Conservation (phyloP, 2,888 invertebrate genomes). For the Heliconius sara region DNA sequence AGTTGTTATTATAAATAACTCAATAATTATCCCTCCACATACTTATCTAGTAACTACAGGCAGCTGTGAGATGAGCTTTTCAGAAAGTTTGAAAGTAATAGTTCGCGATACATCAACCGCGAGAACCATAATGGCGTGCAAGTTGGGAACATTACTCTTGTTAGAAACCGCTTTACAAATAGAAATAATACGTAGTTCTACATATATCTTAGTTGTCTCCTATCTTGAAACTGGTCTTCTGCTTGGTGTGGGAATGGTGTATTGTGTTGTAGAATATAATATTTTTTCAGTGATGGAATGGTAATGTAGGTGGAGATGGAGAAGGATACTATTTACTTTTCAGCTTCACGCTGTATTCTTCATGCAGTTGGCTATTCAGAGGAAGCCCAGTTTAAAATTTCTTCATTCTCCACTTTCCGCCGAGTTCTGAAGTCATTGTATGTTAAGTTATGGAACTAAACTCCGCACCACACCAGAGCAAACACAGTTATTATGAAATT, state of each 20-base stretch:
- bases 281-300: background rate
- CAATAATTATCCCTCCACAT: slow-evolving; percentile 1
- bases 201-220: slow-evolving; percentile 3
- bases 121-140: slow-evolving; percentile 32
- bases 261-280: background rate
- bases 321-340: background rate
- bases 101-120: slow-evolving; percentile 48
- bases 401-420: too few relatives aligned
- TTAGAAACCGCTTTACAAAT: slow-evolving; percentile 34
- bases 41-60: slow-evolving; percentile 12
- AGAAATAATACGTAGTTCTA: slow-evolving; percentile 23
- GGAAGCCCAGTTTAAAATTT: too few relatives aligned
- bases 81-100: slow-evolving; percentile 62
- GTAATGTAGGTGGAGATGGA: too few relatives aligned
- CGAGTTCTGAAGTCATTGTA: too few relatives aligned
- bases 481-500: too few relatives aligned
- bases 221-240: slow-evolving; percentile 13
- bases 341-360: too few relatives aligned
- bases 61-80: slow-evolving; percentile 31
- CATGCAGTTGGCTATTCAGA: too few relatives aligned
- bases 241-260: background rate
- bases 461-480: too few relatives aligned
- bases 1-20: background rate
- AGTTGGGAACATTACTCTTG: slow-evolving; percentile 37
- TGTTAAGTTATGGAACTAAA: too few relatives aligned